Base-by-base conservation (phyloP, 2,888 invertebrate species). In the Ptychoptera albimana region DNA sequence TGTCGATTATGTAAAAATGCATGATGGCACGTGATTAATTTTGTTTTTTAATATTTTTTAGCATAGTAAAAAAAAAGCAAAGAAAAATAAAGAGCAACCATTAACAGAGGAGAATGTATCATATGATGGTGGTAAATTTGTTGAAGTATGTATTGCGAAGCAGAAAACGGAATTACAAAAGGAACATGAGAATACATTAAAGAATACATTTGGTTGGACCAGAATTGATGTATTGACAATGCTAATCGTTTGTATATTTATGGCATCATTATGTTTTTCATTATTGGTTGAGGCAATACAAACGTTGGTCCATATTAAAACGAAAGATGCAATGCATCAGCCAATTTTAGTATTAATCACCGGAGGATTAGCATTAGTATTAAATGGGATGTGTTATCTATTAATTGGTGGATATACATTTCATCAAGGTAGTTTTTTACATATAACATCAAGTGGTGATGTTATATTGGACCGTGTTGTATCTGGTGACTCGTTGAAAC, bases 181-280 rank as follows among this genome's bases (percentile, higher is more conserved):
- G 23, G 23, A 58, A 53, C 74, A 62, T 5, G 83, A 82, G 52
- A 67, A 68, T 34, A 70, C 71, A 50, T 69, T 89, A 46, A 79
- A 81, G 48, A 91, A 89, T 61, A 92, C 91, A 0, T 92, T 92
- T 55, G 91, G 91, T 8, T 91, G 91, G 91, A 84, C 88, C 3
- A 75, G 91, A 50, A 82, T 89, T 43, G 88, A 91, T 55, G 82
- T 91, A n/a, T 71, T 89, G 8, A 81, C 83, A 37, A 79, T 85
- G 68, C 66, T 89, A 37, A 77, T 83, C 3, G 82, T 84, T 42
- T 83, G 82, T 60, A 81, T 86, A 36, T 81, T 89, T 52, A 72
- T 89, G 49, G 79, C 81, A 0, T 87, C 91, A 0, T 74, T 91
- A 48, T 81, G 83, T 38, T 82, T 89, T 57, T 85, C 87, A 0